Base-by-base conservation (phyloP, 2,113 vertebrate genomes). In the Myocastor coypus region DNA sequence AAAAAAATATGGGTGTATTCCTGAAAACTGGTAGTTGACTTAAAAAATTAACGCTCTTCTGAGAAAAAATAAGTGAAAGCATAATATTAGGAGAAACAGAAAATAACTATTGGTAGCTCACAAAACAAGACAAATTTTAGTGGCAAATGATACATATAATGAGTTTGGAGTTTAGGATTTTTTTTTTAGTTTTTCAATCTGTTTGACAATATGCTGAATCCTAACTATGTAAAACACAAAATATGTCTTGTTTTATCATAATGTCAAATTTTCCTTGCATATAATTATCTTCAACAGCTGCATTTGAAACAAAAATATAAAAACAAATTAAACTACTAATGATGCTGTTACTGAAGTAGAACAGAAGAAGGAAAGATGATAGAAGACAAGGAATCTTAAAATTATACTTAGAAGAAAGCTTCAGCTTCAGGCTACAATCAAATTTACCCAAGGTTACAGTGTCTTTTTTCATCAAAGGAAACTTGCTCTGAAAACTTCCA, bases 291-390 rank as follows among this genome's bases (percentile, higher is more conserved):
- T 85, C 63, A 55, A 71, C 5, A 66, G 59, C 5, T 78, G 42
- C 28, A 46, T 93, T 92, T 80, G 28, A 80, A 89, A 63, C 69
- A 83, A 92, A 86, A 87, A 92, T 78, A 59, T 46, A 88, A 22
- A 50, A 66, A 78, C 52, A 55, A 78, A 50, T 40, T 75, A 77
- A 78, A 83, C 9, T 11, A 87, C 83, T 78, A 32, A 73, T 71
- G 20, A 85, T 63, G 46, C 61, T 93, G 7, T 63, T 87, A 75
- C 17, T 78, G 75, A 78, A 78, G 42, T 46, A 50, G 11, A 26
- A 50, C 8, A 78, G 26, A 50, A 52, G 75, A 78, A 78, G 50
- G 50, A 32, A 50, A 78, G 46, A 52, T 78, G 46, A 7, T 78
- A 52, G 75, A 52, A 19, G 14, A 32, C 28, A 78, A 52, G 12